Evolutionary conservation across 2,888 invertebrate species (phyloP).

Genomic region (Ephialtes manifestator): DNA sequence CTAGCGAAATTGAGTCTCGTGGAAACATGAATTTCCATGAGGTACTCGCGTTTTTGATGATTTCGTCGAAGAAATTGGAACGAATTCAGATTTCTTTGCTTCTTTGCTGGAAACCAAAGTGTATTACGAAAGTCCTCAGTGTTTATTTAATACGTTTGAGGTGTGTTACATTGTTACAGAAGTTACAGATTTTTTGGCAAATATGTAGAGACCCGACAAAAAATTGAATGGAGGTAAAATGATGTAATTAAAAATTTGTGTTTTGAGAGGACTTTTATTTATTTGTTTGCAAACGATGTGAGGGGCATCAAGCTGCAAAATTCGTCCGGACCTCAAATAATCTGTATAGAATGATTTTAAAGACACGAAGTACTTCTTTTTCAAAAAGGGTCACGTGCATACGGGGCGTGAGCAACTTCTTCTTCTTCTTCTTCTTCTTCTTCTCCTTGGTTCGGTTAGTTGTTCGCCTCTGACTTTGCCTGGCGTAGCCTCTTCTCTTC

Average conservation of each 20-base stretch:
- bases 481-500: slow-evolving; percentile 31
- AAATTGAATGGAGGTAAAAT: too few species aligned
- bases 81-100: neutral
- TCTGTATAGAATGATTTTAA: neutral
- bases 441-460: slow-evolving; percentile 38
- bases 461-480: slow-evolving; percentile 25
- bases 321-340: too few species aligned
- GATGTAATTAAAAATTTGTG: too few species aligned
- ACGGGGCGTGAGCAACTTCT: slow-evolving; percentile 14
- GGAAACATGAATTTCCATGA: slow-evolving; percentile 6
- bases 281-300: too few species aligned
- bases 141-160: too few species aligned
- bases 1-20: neutral
- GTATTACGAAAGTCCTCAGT: neutral
- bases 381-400: slow-evolving; percentile 19
- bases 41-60: neutral
- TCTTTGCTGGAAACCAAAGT: neutral
- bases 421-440: slow-evolving; percentile 22
- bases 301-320: too few species aligned
- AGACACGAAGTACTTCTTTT: neutral
- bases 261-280: too few species aligned
- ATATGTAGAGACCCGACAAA: too few species aligned
- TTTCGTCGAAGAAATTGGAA: neutral
- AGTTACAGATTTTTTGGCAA: too few species aligned
- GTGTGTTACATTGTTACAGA: too few species aligned